Evolutionary conservation across 2,797 vertebrate genomes (phyloP).

Genomic region (Phyllotis vaccarum): DNA sequence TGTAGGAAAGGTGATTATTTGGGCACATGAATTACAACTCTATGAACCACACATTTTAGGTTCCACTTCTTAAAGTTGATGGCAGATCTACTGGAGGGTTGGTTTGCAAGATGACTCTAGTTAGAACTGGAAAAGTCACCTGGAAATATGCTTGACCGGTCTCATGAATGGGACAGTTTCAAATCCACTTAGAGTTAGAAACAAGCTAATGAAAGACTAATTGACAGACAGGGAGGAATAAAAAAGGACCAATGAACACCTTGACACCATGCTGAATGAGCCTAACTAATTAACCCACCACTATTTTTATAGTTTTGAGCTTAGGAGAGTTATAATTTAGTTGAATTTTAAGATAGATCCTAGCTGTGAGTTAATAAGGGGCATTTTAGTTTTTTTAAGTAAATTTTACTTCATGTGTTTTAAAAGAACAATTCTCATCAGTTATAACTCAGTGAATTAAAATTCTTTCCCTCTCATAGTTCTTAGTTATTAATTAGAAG

Average conservation of each 20-base stretch:
- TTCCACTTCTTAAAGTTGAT: neutral
- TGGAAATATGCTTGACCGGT: neutral
- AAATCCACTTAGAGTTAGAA: neutral
- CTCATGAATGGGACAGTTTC: neutral
- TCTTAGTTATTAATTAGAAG: slow-evolving; percentile 43
- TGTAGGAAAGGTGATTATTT: neutral
- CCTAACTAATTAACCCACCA: neutral
- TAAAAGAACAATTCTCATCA: slow-evolving; percentile 29
- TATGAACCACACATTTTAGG: neutral
- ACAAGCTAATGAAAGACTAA: neutral
- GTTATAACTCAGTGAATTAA: slow-evolving; percentile 31
- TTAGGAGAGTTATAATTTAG: slow-evolving; percentile 33
- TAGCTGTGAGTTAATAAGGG: slow-evolving; percentile 46
- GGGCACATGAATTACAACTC: neutral
- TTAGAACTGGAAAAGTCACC: neutral
- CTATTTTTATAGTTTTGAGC: neutral
- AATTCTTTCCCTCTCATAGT: neutral
- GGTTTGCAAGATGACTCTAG: neutral
- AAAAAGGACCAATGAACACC: neutral
- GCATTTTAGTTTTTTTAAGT: slow-evolving; percentile 4
- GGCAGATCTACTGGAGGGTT: neutral
- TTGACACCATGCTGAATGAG: neutral
- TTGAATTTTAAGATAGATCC: slow-evolving; percentile 58
- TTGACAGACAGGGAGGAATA: neutral
- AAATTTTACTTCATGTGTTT: slow-evolving; percentile 33